These are phyloP conservation scores for Vanacampus margaritifer DNA, from an alignment of 2,113 vertebrate genomes.

Conservation along the genomic window DNA sequence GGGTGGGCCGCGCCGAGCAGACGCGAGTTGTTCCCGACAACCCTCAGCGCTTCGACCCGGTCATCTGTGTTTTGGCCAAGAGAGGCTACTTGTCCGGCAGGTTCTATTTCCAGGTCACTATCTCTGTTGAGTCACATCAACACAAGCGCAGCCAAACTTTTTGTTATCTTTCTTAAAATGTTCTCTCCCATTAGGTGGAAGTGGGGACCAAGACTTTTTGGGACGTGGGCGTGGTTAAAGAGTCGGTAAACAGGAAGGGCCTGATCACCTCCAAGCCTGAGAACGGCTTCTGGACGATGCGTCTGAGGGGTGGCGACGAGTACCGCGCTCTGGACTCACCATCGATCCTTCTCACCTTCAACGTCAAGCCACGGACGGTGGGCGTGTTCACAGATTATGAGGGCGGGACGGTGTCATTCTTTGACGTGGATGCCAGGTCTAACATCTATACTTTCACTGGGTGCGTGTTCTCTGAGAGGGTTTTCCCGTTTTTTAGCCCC, in stretches of 20 bases:
- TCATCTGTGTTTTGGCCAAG: conserved; percentile 68
- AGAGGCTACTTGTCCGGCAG: conserved; percentile 65
- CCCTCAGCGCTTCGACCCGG: conserved; percentile 63
- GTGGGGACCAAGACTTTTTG: conserved; percentile 71
- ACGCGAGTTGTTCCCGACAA: conserved; percentile 55
- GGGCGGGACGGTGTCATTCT: conserved; percentile 57
- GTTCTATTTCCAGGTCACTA: conserved; percentile 67
- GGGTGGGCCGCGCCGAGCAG: conserved; percentile 54
- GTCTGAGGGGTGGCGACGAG: conserved; percentile 59
- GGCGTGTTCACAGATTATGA: conserved; percentile 63
- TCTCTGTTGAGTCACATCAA: not conserved
- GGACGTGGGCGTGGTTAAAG: conserved; percentile 74
- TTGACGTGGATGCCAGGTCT: conserved; percentile 35
- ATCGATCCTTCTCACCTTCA: conserved; percentile 34
- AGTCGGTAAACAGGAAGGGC: conserved; percentile 71
- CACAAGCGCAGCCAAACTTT: not conserved
- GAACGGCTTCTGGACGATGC: conserved; percentile 74
- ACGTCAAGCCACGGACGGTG: conserved; percentile 32
- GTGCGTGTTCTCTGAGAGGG: conserved; percentile 47
- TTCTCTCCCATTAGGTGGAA: conserved; percentile 33
- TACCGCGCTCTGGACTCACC: conserved; percentile 67
- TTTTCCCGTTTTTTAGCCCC: conserved; percentile 61
- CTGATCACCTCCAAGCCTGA: conserved; percentile 62
- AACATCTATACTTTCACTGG: conserved; percentile 63
- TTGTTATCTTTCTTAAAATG: not conserved